Evolutionary conservation across 2,113 vertebrate genomes (phyloP).

Genomic region (Petrocephalus microphthalmus): DNA sequence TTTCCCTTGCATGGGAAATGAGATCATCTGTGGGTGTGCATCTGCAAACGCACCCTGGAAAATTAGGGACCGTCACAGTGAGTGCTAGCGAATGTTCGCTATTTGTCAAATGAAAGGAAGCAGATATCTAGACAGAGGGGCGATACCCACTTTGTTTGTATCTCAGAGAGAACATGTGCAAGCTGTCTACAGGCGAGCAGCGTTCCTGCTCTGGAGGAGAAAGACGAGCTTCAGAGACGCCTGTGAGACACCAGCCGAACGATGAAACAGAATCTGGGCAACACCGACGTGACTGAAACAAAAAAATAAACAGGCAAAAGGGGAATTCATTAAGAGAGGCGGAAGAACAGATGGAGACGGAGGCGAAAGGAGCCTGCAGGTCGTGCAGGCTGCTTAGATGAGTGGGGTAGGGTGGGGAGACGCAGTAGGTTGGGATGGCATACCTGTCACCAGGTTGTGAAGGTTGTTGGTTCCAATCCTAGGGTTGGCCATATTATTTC

Average conservation of each 20-base stretch:
- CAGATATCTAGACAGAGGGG: not conserved
- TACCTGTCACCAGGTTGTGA: not conserved
- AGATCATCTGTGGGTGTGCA: conserved; percentile 5
- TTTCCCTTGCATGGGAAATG: not conserved
- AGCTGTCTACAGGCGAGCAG: not conserved
- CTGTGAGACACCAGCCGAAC: not conserved
- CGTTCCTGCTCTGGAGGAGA: not conserved
- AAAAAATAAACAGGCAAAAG: not conserved
- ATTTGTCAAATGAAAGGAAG: not conserved
- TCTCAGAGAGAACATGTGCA: not conserved
- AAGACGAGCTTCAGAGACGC: not conserved
- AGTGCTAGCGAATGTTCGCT: not conserved
- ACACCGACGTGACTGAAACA: not conserved
- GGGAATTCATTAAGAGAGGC: not conserved
- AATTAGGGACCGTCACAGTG: not conserved
- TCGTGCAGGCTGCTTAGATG: not conserved
- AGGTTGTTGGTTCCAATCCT: not conserved
- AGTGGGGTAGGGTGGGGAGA: not conserved
- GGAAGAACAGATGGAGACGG: not conserved
- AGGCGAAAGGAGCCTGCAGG: not conserved
- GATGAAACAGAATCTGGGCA: not conserved
- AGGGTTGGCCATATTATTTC: not conserved
- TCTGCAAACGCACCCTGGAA: not conserved
- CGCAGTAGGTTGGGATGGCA: not conserved
- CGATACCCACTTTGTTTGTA: not conserved